Percentiles rank a stretch among this genome's conserved stretches.
Evolutionary conservation across 2,888 invertebrate genomes (phyloP).

Genomic region (Diogma glabrata): DNA sequence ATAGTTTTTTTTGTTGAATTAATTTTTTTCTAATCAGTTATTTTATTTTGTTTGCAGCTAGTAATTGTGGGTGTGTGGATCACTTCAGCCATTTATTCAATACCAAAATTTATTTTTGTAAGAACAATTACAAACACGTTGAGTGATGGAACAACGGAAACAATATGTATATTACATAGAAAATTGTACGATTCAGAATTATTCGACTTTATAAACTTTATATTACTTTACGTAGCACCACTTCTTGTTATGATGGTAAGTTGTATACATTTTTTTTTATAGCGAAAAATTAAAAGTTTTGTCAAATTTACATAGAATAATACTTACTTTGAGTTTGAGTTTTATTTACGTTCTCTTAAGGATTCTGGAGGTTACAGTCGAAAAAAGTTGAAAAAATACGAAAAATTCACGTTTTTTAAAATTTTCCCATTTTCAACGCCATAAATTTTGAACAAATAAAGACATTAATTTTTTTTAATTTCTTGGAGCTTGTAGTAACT

Average conservation of each 20-base stretch:
- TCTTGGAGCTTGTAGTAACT: too few species aligned
- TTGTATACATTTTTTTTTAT: too few species aligned
- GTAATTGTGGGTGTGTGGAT: slow-evolving; percentile 74
- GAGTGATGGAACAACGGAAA: slow-evolving; percentile 33
- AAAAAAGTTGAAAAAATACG: too few species aligned
- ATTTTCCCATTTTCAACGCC: too few species aligned
- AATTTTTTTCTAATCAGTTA: slow-evolving; percentile 16
- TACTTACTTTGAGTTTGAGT: too few species aligned
- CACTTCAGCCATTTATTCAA: slow-evolving; percentile 68
- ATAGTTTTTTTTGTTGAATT: background rate
- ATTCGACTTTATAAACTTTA: slow-evolving; percentile 71
- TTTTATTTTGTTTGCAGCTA: slow-evolving; percentile 40
- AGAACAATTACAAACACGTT: slow-evolving; percentile 53
- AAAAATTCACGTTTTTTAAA: too few species aligned
- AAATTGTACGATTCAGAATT: slow-evolving; percentile 67
- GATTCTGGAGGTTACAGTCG: too few species aligned
- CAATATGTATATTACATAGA: slow-evolving; percentile 60
- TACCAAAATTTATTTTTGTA: slow-evolving; percentile 74
- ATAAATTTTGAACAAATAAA: too few species aligned
- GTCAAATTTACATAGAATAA: too few species aligned
- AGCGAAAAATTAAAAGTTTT: too few species aligned
- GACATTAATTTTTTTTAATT: too few species aligned
- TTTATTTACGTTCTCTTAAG: too few species aligned
- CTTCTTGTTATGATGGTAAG: slow-evolving; percentile 67
- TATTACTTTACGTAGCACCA: slow-evolving; percentile 71